A percentile compares a stretch with the other conserved stretches of the same genome.
Evolutionary conservation across 2,888 invertebrate species (phyloP).

Genomic region (Horisme vitalbata): DNA sequence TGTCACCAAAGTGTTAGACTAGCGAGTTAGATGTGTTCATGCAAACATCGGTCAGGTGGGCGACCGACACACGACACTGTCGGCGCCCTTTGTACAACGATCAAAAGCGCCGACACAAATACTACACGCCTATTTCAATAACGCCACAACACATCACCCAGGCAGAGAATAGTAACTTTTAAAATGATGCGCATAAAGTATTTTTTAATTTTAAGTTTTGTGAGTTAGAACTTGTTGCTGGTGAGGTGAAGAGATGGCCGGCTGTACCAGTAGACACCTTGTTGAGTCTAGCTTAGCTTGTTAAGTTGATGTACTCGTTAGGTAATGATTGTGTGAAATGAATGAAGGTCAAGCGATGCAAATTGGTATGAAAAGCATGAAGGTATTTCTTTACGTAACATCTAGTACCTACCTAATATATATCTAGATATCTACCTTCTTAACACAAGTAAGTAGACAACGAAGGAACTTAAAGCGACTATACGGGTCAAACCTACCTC

Average conservation of each 20-base stretch:
- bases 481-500: no score
- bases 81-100: slow-evolving; percentile 73
- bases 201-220: slow-evolving; percentile 12
- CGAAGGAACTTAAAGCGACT: no score
- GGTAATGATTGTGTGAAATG: slow-evolving; percentile 51
- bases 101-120: slow-evolving; percentile 77
- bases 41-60: slow-evolving; percentile 76
- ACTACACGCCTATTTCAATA: slow-evolving; percentile 40
- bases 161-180: slow-evolving; percentile 23
- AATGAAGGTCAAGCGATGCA: slow-evolving; percentile 17
- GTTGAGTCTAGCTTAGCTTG: slow-evolving; percentile 70
- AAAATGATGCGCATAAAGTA: slow-evolving; percentile 7
- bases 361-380: slow-evolving; percentile 10
- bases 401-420: no score
- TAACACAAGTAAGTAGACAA: no score
- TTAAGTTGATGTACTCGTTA: slow-evolving; percentile 48
- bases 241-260: slow-evolving; percentile 34
- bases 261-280: slow-evolving; percentile 68
- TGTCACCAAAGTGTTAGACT: slow-evolving; percentile 36
- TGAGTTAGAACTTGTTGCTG: slow-evolving; percentile 35
- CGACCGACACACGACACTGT: slow-evolving; percentile 71
- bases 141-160: slow-evolving; percentile 31
- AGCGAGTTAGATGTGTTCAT: slow-evolving; percentile 43
- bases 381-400: background rate
- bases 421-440: no score